Evolutionary conservation across 2,113 vertebrate genomes (phyloP).

Genomic region (Otus sunia): DNA sequence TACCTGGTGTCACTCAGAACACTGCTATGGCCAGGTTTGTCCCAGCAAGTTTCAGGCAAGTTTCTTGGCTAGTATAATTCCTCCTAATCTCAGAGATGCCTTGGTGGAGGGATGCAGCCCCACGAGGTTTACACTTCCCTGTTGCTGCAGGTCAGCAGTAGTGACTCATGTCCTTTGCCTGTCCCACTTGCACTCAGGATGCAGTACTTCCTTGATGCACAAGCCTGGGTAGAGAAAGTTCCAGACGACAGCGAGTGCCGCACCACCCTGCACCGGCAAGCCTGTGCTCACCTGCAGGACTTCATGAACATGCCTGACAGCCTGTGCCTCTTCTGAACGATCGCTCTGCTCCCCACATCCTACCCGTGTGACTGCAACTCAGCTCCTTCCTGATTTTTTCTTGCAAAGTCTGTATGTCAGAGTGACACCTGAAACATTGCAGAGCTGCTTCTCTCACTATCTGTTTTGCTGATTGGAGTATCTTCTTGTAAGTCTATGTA

Average conservation of each 20-base stretch:
- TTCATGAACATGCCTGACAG: constrained; percentile 23
- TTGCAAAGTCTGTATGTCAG: neutral
- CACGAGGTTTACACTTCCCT: rapidly evolving
- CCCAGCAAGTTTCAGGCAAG: neutral
- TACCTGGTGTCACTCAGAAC: neutral
- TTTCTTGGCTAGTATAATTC: neutral
- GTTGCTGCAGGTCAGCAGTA: neutral
- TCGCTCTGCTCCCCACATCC: neutral
- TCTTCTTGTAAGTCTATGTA: neutral
- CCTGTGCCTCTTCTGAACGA: neutral
- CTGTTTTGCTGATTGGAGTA: neutral
- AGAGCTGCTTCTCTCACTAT: neutral
- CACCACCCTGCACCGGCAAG: constrained; percentile 27
- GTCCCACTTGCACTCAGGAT: constrained; percentile 23
- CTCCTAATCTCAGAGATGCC: neutral
- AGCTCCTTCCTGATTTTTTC: neutral
- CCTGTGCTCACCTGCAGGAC: constrained; percentile 52
- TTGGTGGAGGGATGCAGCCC: neutral
- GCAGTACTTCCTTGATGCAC: constrained; percentile 67
- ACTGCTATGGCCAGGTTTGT: neutral
- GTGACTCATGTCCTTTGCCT: neutral
- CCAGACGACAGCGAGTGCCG: constrained; percentile 31
- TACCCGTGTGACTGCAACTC: rapidly evolving
- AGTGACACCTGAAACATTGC: neutral
- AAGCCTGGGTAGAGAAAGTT: constrained; percentile 73